A percentile compares a stretch with the other conserved stretches of the same genome.
Conservation (phyloP, 1,140 invertebrate genomes). For the Cryptotermes secundus region DNA sequence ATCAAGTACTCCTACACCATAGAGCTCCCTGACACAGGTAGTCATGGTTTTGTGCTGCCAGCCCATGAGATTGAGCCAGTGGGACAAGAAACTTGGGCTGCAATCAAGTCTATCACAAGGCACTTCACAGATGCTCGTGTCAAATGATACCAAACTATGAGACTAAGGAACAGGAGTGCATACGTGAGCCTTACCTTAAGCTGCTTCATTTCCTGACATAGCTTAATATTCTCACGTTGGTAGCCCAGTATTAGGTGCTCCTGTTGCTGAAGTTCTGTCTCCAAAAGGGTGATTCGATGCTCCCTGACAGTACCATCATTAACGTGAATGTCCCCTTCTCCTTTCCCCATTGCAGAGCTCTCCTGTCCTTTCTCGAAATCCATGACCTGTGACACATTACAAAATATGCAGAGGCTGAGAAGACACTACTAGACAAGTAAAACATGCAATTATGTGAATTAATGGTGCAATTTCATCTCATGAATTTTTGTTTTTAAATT, state of each 20-base stretch:
- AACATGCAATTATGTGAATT: neutral
- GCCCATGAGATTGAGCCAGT: conserved; percentile 76
- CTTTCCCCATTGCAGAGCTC: neutral
- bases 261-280: conserved; percentile 38
- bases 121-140: conserved; percentile 17
- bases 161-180: neutral
- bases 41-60: conserved; percentile 85
- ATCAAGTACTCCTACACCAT: conserved; percentile 89
- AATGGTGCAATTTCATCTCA: too few relatives aligned
- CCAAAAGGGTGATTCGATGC: conserved; percentile 32
- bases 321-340: too few relatives aligned
- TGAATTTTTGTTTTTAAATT: too few relatives aligned
- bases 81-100: conserved; percentile 81
- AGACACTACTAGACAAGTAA: neutral
- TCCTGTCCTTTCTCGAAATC: neutral
- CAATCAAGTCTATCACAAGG: conserved; percentile 70
- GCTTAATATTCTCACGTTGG: conserved; percentile 37
- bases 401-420: neutral
- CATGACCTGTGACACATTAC: neutral
- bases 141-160: neutral
- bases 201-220: conserved; percentile 35
- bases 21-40: conserved; percentile 84
- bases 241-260: conserved; percentile 38
- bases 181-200: conserved; percentile 35
- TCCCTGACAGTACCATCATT: conserved; percentile 1